Evolutionary conservation across 2,113 vertebrate genomes (phyloP), one percentile per base, ranked within the genome.

Genomic region (Cyprinodon brontotheroides): DNA sequence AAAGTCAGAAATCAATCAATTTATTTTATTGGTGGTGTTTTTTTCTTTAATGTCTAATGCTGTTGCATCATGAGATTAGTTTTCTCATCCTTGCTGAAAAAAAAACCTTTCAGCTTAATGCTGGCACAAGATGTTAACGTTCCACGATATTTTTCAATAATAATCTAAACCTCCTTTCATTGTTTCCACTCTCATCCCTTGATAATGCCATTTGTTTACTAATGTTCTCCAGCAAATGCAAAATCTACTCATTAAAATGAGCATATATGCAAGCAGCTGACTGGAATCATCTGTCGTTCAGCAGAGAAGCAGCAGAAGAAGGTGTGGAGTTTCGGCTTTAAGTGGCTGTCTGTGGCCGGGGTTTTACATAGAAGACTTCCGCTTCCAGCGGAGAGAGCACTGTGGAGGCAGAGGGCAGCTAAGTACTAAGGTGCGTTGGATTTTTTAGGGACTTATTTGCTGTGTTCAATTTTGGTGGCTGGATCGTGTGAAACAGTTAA

Each of bases 321-420:
- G 80, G 96, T 95, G 0, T 87, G 98, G 84, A 95, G 93, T 64
- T 95, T 95, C n/a, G n/a, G n/a, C n/a, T n/a, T n/a, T n/a, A n/a
- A n/a, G 91, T 99, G 97, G 96, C 89, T 98, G 72, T 93, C 66
- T 97, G n/a, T n/a, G n/a, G n/a, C 99, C n/a, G 97, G 96, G 29
- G 97, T n/a, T 96, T 85, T 98, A 98, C 71, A 92, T 99, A 13
- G 98, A 99, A 53, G 97, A 99, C 87, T 99, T 99, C 83, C 95
- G 96, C 70, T 99, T 99, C 87, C 97, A 99, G 84, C 97, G 97
- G 98, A 89, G 98, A 99, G 78, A 97, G 92, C 82, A 94, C 96
- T 0, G 95, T 98, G 84, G 98, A 99, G 93, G 89, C 97, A 0
- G 98, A 99, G 93, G 98, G 68, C 98, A 97, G 0, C 96, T 99